These are phyloP conservation scores for Temnothorax nylanderi DNA, from an alignment of 1,140 invertebrate species.

Conservation along the genomic window DNA sequence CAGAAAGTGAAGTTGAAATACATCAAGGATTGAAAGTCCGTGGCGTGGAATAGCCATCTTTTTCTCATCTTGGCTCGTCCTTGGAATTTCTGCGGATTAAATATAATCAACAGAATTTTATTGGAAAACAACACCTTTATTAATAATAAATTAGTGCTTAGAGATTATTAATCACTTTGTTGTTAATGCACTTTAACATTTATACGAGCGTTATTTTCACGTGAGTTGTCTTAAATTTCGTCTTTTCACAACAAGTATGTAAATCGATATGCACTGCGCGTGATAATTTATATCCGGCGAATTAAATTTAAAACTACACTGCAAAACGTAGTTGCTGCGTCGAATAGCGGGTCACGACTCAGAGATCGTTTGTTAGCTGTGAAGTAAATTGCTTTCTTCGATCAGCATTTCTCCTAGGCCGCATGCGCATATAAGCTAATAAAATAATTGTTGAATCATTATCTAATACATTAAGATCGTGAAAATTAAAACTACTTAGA, in stretches of 20 bases:
- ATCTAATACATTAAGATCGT: background rate
- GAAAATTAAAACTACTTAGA: background rate
- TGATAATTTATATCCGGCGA: background rate
- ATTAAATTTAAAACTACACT: background rate
- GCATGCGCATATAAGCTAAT: conserved; percentile 8
- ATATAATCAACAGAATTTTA: background rate
- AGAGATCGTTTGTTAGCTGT: background rate
- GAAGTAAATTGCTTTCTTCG: conserved; percentile 1
- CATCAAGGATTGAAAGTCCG: background rate
- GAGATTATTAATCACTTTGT: background rate
- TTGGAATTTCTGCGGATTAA: background rate
- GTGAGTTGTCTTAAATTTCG: background rate
- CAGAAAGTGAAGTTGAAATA: background rate
- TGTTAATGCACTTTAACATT: background rate
- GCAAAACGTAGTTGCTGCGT: background rate
- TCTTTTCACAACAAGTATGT: background rate
- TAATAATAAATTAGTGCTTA: background rate
- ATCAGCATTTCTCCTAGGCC: background rate
- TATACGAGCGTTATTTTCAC: background rate
- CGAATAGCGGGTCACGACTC: background rate
- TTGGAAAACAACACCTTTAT: background rate
- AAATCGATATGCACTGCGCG: background rate
- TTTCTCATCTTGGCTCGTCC: background rate
- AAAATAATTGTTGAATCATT: background rate
- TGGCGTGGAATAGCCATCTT: background rate